Conservation (phyloP, 2,113 vertebrate genomes). For the Phalacrocorax aristotelis region DNA sequence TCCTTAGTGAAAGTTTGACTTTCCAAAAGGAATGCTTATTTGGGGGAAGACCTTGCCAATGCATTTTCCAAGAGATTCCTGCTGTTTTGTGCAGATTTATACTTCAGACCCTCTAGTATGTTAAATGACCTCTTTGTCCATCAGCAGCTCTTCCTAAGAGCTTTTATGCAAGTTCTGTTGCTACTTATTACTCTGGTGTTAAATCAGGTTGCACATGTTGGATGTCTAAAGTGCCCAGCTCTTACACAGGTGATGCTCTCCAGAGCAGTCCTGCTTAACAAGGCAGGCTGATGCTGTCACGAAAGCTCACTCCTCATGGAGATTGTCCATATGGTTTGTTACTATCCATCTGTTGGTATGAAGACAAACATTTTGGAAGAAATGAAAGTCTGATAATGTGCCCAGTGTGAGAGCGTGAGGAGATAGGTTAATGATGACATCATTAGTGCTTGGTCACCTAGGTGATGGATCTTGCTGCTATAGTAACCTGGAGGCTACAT, state of each 20-base stretch:
- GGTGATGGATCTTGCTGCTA: constrained; percentile 52
- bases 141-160: neutral
- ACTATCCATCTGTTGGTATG: neutral
- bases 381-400: neutral
- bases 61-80: neutral
- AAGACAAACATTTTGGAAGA: neutral
- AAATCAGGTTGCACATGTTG: neutral
- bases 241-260: neutral
- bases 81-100: neutral
- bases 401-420: neutral
- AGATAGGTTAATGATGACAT: neutral
- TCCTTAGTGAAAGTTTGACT: neutral
- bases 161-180: neutral
- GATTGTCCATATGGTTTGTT: neutral
- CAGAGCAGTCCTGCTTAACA: neutral
- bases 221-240: neutral
- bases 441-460: constrained; percentile 36
- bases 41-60: neutral
- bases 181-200: neutral
- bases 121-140: neutral
- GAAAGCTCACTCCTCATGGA: neutral
- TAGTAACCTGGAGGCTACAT: constrained; percentile 30
- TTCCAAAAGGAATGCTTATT: neutral
- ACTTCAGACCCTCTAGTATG: neutral
- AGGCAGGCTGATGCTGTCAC: neutral